Conservation (phyloP, 2,113 vertebrate species). For the Dinomys branickii region DNA sequence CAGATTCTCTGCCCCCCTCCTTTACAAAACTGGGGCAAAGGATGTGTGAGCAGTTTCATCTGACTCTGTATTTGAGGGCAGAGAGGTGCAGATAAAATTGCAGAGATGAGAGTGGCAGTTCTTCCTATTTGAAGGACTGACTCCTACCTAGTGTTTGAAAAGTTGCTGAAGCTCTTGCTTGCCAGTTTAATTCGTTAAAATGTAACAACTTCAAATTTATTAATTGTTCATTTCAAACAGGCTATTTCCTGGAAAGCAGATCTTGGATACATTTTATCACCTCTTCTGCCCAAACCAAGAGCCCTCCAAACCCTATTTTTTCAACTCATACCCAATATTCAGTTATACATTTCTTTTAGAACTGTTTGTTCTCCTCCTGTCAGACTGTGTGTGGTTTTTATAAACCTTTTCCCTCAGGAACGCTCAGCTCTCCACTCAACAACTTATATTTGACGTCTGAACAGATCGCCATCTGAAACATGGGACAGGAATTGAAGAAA, state of each 20-base stretch:
- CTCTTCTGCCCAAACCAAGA: background rate
- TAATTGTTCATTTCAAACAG: background rate
- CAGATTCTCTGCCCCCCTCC: background rate
- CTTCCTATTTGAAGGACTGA: background rate
- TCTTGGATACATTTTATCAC: background rate
- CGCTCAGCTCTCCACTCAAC: background rate
- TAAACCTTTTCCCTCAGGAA: background rate
- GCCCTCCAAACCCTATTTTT: background rate
- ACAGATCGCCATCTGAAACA: background rate
- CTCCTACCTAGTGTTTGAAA: background rate
- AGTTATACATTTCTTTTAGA: background rate
- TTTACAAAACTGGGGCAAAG: background rate
- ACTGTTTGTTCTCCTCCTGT: background rate
- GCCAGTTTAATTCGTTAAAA: background rate
- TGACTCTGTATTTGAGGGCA: background rate
- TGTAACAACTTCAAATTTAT: background rate
- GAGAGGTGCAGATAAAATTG: background rate
- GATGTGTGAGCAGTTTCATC: background rate
- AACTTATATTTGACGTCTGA: background rate
- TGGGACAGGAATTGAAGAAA: background rate
- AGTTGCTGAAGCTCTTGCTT: background rate
- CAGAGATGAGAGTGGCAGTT: background rate
- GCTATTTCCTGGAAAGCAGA: background rate
- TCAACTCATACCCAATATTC: background rate
- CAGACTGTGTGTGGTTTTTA: background rate